These are phyloP conservation scores for Ictalurus punctatus DNA, from an alignment of 2,113 vertebrate genomes.

Conservation along the genomic window DNA sequence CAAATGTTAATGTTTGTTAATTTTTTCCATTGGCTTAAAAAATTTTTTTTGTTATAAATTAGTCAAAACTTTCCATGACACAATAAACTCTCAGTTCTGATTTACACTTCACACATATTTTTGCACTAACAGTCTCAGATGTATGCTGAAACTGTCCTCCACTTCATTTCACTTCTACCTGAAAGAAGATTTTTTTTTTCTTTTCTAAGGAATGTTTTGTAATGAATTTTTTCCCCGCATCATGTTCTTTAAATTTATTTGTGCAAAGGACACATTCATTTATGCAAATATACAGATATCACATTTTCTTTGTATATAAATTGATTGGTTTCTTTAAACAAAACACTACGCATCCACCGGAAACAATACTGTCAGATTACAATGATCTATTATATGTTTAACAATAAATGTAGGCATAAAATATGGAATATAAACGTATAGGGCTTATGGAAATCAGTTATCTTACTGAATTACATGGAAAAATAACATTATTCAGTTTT, in stretches of 20 bases:
- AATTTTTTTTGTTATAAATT: neutral
- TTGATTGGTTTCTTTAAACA: no score
- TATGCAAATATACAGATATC: neutral
- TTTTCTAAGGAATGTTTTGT: neutral
- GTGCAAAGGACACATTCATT: neutral
- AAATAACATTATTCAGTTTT: neutral
- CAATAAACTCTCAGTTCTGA: slow-evolving; percentile 1
- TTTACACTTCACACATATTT: neutral
- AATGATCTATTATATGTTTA: no score
- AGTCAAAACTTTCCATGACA: neutral
- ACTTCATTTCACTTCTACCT: neutral
- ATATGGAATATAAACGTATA: neutral
- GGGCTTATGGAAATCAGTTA: neutral
- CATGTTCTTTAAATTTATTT: neutral
- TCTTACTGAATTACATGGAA: neutral
- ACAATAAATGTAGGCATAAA: no score
- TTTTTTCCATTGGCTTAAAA: slow-evolving; percentile 1
- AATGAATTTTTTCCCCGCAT: neutral
- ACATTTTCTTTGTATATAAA: neutral
- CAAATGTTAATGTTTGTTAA: neutral
- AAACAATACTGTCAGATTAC: no score
- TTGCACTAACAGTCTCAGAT: neutral
- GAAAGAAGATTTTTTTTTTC: neutral
- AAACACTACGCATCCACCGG: no score
- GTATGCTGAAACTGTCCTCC: no score